Evolutionary conservation across 2,888 invertebrate species (phyloP).

Genomic region (Perdita meconis): DNA sequence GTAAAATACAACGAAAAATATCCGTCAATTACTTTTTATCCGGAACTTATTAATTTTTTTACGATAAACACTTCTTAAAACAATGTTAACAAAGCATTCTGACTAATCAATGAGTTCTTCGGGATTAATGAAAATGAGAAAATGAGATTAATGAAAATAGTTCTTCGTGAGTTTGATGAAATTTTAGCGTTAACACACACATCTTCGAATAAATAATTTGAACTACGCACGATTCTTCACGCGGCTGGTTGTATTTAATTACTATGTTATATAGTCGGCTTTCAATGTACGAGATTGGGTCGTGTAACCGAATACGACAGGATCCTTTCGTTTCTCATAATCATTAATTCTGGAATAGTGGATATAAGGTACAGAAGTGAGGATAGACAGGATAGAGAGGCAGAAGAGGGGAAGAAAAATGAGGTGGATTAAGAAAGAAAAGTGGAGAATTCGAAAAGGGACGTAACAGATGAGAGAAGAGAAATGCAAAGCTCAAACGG

Average conservation of each 20-base stretch:
- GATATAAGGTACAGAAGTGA: not conserved
- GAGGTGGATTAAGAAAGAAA: not conserved
- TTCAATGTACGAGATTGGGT: not conserved
- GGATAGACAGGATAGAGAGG: not conserved
- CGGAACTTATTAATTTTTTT: no score
- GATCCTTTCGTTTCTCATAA: constrained; percentile 34
- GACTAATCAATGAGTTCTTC: no score
- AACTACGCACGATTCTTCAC: not conserved
- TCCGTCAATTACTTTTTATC: no score
- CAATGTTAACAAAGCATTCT: no score
- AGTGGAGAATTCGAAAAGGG: not conserved
- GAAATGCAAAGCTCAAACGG: not conserved
- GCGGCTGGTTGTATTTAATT: constrained; percentile 17
- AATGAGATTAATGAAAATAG: no score
- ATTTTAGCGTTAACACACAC: not conserved
- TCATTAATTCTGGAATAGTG: constrained; percentile 74
- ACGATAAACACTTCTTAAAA: no score
- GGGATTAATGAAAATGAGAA: no score
- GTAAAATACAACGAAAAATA: no score
- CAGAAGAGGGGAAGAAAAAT: not conserved
- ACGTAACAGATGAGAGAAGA: not conserved
- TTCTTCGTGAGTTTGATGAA: no score
- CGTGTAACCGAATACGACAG: not conserved
- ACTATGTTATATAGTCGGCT: constrained; percentile 2
- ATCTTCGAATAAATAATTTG: not conserved